A percentile compares a stretch with the other conserved stretches of the same genome.
phyloP scores from a whole-genome alignment of 1,140 invertebrate genomes.

The Cepaea nemoralis region DNA sequence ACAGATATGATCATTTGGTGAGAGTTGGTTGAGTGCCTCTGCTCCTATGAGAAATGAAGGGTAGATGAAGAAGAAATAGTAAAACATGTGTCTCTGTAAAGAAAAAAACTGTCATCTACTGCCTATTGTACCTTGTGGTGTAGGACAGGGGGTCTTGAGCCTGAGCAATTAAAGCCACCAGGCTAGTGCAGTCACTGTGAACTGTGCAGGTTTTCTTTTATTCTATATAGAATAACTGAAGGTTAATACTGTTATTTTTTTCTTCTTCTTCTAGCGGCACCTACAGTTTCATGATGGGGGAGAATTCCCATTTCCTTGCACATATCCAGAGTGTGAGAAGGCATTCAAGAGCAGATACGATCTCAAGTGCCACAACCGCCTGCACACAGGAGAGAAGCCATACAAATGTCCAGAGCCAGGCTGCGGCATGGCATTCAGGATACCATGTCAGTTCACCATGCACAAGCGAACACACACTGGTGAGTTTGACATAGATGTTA shows the following conservation, averaged over 20 bases:
- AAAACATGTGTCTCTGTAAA: too few species aligned
- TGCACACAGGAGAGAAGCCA: conserved; percentile 32
- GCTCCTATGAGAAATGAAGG: too few species aligned
- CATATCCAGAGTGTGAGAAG: conserved; percentile 28
- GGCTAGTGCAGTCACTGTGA: too few species aligned
- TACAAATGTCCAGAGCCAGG: conserved; percentile 32
- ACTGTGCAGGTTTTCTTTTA: too few species aligned
- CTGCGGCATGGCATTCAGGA: conserved; percentile 26
- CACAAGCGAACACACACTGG: conserved; percentile 20
- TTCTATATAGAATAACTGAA: too few species aligned
- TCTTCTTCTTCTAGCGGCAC: background rate
- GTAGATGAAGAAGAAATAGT: too few species aligned
- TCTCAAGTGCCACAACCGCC: conserved; percentile 22
- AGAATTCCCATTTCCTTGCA: conserved; percentile 30
- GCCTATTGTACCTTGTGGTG: too few species aligned
- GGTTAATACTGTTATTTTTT: background rate
- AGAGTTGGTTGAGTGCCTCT: too few species aligned
- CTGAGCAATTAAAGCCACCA: too few species aligned
- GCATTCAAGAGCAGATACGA: conserved; percentile 32
- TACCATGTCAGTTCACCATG: conserved; percentile 30
- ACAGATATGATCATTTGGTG: too few species aligned
- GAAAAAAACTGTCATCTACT: too few species aligned
- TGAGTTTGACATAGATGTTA: background rate
- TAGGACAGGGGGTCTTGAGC: too few species aligned
- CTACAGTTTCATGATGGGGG: conserved; percentile 36